Conservation (phyloP, 23 tunicate genomes). For the Styela plicata region DNA sequence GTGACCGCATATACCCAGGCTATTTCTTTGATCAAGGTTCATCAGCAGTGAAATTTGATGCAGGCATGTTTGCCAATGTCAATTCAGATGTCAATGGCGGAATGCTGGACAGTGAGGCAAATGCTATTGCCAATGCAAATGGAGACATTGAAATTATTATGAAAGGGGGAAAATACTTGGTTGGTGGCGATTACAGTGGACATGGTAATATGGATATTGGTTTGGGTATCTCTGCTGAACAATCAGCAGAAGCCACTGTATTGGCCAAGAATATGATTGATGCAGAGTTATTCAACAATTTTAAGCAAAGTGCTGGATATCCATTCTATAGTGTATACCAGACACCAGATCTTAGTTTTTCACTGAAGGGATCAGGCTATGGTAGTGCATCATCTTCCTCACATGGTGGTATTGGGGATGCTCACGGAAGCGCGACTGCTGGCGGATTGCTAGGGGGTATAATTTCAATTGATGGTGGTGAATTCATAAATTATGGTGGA, state of each 20-base stretch:
- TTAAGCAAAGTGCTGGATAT: background rate
- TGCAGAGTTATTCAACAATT: too few species aligned
- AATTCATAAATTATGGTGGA: background rate
- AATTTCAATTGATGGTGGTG: background rate
- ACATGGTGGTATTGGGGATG: background rate
- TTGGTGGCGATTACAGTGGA: background rate
- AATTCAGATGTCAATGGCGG: background rate
- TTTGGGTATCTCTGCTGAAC: background rate
- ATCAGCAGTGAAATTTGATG: background rate
- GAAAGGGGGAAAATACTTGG: background rate
- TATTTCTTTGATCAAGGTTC: background rate
- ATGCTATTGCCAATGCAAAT: background rate
- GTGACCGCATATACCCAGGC: constrained; percentile 7
- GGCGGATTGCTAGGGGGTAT: background rate
- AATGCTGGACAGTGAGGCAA: background rate
- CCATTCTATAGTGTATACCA: background rate
- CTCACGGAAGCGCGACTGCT: background rate
- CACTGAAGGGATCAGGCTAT: background rate
- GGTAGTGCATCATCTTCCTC: background rate
- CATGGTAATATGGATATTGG: background rate
- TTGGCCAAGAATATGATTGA: background rate
- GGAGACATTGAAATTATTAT: background rate
- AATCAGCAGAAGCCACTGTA: background rate
- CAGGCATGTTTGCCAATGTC: background rate
- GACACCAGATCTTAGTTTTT: background rate